Evolutionary conservation across 1,140 invertebrate species (phyloP).

Genomic region (Zaprionus nigranus): DNA sequence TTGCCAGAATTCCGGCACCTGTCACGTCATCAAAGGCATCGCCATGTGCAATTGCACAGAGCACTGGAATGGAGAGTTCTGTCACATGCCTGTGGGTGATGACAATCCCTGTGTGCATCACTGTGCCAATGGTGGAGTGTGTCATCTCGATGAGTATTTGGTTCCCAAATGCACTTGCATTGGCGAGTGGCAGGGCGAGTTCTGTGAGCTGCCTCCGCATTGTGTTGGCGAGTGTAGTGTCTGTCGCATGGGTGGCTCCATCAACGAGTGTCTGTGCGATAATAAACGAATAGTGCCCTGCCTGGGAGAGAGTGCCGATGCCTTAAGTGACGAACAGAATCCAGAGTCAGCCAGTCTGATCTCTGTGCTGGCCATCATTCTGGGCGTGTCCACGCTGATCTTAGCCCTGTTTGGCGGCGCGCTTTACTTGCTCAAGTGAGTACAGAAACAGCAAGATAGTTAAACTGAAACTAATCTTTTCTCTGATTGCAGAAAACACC

Average conservation of each 20-base stretch:
- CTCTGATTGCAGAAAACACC: conserved; percentile 73
- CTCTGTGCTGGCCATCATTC: conserved; percentile 62
- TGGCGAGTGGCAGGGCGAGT: conserved; percentile 86
- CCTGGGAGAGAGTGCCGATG: conserved; percentile 71
- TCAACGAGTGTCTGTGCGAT: conserved; percentile 84
- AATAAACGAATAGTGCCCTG: conserved; percentile 66
- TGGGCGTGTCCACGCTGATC: conserved; percentile 57
- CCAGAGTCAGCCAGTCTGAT: conserved; percentile 51
- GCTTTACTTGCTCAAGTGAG: conserved; percentile 79
- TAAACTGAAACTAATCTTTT: background rate
- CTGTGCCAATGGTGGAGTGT: conserved; percentile 87
- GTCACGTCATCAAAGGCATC: conserved; percentile 76
- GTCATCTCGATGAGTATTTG: conserved; percentile 81
- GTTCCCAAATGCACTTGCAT: conserved; percentile 86
- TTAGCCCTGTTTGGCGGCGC: conserved; percentile 68
- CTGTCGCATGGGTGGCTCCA: conserved; percentile 85
- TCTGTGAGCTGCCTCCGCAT: conserved; percentile 85
- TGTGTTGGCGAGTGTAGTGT: conserved; percentile 87
- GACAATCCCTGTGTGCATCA: conserved; percentile 87
- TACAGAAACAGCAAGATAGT: background rate
- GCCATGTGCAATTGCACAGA: conserved; percentile 87
- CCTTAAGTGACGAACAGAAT: conserved; percentile 59
- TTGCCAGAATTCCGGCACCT: conserved; percentile 76
- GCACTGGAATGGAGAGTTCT: conserved; percentile 88
- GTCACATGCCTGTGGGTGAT: conserved; percentile 87